Evolutionary conservation across 2,888 invertebrate species (phyloP).

Genomic region (Mechanitis mazaeus): DNA sequence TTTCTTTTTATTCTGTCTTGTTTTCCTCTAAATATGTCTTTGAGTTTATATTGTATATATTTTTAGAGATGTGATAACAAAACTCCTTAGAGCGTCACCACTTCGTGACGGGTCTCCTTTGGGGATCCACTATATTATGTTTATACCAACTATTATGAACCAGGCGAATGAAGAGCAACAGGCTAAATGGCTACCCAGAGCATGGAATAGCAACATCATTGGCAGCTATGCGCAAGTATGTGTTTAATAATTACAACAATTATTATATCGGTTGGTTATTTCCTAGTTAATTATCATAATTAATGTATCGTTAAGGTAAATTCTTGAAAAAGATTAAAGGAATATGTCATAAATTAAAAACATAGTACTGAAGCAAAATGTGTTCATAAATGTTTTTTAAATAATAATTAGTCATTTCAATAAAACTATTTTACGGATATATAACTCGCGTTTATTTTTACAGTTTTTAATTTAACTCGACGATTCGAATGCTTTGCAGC

Average conservation of each 20-base stretch:
- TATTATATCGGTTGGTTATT: background rate
- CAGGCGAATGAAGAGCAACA: conserved; percentile 92
- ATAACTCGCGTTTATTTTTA: no score
- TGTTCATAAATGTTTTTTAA: no score
- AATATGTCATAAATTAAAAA: no score
- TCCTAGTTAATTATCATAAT: no score
- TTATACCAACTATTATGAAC: conserved; percentile 90
- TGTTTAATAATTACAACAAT: background rate
- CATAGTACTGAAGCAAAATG: no score
- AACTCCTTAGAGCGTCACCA: conserved; percentile 78
- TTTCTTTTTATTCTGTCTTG: no score
- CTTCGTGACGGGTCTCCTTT: conserved; percentile 81
- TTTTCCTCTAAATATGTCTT: background rate
- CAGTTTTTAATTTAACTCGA: no score
- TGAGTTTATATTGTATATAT: conserved; percentile 3
- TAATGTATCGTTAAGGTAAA: no score
- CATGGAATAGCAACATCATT: conserved; percentile 88
- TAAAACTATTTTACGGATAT: no score
- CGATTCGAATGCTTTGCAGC: no score
- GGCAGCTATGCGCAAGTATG: conserved; percentile 94
- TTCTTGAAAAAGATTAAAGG: no score
- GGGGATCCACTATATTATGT: conserved; percentile 92
- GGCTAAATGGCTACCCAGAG: conserved; percentile 87
- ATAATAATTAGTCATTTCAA: no score
- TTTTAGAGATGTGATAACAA: conserved; percentile 75